Evolutionary conservation across 2,888 invertebrate species (phyloP).

Genomic region (Catocala fraxini): DNA sequence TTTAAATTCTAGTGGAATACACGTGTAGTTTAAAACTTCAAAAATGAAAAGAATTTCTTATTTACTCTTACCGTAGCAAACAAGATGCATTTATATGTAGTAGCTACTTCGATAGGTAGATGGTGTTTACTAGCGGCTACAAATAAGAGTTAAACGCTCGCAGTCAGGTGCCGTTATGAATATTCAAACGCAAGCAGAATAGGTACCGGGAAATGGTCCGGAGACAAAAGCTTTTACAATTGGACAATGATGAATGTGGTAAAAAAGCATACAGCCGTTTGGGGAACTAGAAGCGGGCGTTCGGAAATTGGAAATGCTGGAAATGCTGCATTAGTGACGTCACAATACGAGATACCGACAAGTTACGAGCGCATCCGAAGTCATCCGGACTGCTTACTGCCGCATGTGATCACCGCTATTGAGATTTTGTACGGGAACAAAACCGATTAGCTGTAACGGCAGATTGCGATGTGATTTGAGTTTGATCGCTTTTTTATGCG

Average conservation of each 20-base stretch:
- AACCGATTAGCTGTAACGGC: conserved; percentile 55
- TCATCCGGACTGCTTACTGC: conserved; percentile 53
- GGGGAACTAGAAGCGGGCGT: conserved; percentile 56
- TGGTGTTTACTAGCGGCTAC: conserved; percentile 32
- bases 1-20: background rate
- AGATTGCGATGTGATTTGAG: conserved; percentile 50
- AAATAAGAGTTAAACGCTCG: conserved; percentile 55
- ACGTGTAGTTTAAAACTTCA: background rate
- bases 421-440: conserved; percentile 48
- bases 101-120: conserved; percentile 9
- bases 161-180: conserved; percentile 62
- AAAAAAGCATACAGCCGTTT: conserved; percentile 72
- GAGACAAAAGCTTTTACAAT: conserved; percentile 74
- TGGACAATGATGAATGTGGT: conserved; percentile 82
- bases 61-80: background rate
- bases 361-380: conserved; percentile 71
- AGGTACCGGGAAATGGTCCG: conserved; percentile 55
- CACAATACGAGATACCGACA: conserved; percentile 66
- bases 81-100: background rate
- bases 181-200: conserved; percentile 57
- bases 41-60: background rate
- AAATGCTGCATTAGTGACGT: conserved; percentile 77
- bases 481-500: conserved; percentile 46
- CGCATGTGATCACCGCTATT: conserved; percentile 43
- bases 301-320: conserved; percentile 84